These are phyloP conservation scores for Campoplex capitator DNA, from an alignment of 2,888 invertebrate species.

Conservation along the genomic window DNA sequence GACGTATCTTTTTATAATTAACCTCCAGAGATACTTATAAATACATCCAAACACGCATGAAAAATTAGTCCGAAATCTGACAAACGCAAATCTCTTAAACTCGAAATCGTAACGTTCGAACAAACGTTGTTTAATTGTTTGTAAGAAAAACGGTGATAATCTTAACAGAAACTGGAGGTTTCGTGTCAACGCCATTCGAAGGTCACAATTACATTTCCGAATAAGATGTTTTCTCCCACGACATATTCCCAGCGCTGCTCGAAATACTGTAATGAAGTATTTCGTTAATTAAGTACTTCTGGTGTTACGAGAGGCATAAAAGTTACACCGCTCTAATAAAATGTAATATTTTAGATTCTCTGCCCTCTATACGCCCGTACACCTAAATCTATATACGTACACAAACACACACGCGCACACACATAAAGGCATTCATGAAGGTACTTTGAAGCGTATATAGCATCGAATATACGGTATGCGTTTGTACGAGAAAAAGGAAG, in stretches of 20 bases:
- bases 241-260: background rate
- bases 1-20: background rate
- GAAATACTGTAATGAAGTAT: background rate
- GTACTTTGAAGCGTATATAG: slow-evolving; percentile 32
- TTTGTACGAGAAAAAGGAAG: slow-evolving; percentile 35
- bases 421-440: background rate
- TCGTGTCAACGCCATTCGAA: background rate
- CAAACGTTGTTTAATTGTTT: background rate
- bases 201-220: background rate
- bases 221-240: background rate
- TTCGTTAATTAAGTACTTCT: background rate
- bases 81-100: background rate
- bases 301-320: background rate
- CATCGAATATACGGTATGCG: background rate
- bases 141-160: background rate
- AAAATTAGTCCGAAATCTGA: no score
- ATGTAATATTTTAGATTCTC: background rate
- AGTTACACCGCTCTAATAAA: background rate
- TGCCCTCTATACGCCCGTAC: background rate
- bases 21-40: background rate
- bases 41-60: background rate
- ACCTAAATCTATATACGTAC: background rate
- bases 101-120: background rate
- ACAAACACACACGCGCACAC: slow-evolving; percentile 6
- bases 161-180: background rate